phyloP scores from a whole-genome alignment of 2,113 vertebrate genomes.

The Pteropus alecto region DNA sequence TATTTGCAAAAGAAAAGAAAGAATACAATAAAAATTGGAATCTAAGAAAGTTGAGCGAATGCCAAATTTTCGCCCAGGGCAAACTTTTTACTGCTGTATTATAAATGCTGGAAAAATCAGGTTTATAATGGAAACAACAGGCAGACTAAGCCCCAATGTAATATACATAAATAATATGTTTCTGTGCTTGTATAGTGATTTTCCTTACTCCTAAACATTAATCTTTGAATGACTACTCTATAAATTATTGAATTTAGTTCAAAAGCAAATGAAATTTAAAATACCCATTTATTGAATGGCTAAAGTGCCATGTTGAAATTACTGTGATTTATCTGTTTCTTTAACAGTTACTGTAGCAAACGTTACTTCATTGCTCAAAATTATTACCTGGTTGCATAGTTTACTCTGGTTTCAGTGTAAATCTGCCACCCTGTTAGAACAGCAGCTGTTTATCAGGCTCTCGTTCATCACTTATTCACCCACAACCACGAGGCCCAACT shows the following conservation, averaged over 20 bases:
- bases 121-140: neutral
- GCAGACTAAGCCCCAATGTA: neutral
- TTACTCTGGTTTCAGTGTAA: slow-evolving; percentile 50
- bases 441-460: slow-evolving; percentile 32
- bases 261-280: slow-evolving; percentile 73
- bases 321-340: slow-evolving; percentile 67
- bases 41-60: slow-evolving; percentile 11
- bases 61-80: slow-evolving; percentile 36
- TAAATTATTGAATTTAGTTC: slow-evolving; percentile 66
- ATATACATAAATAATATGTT: slow-evolving; percentile 40
- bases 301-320: slow-evolving; percentile 63
- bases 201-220: neutral
- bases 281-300: slow-evolving; percentile 62
- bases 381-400: slow-evolving; percentile 37
- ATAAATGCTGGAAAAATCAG: slow-evolving; percentile 50
- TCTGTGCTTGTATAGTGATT: slow-evolving; percentile 44
- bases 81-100: slow-evolving; percentile 31
- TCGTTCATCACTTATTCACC: neutral
- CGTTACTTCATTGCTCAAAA: slow-evolving; percentile 56
- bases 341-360: slow-evolving; percentile 27
- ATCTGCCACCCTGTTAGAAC: slow-evolving; percentile 14
- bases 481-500: neutral
- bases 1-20: slow-evolving; percentile 32
- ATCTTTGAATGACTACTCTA: slow-evolving; percentile 63
- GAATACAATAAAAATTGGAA: slow-evolving; percentile 36